These are phyloP conservation scores for Ranitomeya variabilis DNA, from an alignment of 2,113 vertebrate genomes.

Conservation along the genomic window DNA sequence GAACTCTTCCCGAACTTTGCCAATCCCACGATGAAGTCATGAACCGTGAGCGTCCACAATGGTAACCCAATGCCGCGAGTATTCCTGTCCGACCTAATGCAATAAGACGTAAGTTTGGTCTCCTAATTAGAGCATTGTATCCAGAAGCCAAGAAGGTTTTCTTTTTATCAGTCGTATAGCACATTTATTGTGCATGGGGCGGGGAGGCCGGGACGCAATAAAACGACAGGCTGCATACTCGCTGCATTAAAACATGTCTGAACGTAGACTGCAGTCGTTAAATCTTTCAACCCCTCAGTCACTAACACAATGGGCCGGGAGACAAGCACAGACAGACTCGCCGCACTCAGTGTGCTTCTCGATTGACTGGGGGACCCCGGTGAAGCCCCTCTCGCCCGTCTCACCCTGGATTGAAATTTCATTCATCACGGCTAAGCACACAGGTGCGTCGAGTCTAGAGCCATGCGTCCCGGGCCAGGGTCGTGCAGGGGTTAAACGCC, in stretches of 20 bases:
- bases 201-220: slow-evolving; percentile 31
- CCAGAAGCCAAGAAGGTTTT: slow-evolving; percentile 15
- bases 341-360: neutral
- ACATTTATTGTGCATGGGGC: slow-evolving; percentile 24
- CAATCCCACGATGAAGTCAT: slow-evolving; percentile 27
- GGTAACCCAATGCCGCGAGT: slow-evolving; percentile 6
- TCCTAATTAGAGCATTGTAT: neutral
- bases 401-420: neutral
- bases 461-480: neutral
- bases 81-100: neutral
- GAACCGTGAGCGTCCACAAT: slow-evolving; percentile 14
- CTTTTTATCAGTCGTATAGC: neutral
- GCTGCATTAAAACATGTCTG: slow-evolving; percentile 49
- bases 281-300: slow-evolving; percentile 48
- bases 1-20: slow-evolving; percentile 22
- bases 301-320: slow-evolving; percentile 40
- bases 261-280: slow-evolving; percentile 43
- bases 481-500: neutral
- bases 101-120: neutral
- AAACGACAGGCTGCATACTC: slow-evolving; percentile 39
- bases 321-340: slow-evolving; percentile 47
- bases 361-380: slow-evolving; percentile 8
- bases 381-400: slow-evolving; percentile 4
- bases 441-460: slow-evolving; percentile 13
- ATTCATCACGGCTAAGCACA: neutral